phyloP scores from a whole-genome alignment of 2,113 vertebrate genomes.

The Phaethon lepturus region DNA sequence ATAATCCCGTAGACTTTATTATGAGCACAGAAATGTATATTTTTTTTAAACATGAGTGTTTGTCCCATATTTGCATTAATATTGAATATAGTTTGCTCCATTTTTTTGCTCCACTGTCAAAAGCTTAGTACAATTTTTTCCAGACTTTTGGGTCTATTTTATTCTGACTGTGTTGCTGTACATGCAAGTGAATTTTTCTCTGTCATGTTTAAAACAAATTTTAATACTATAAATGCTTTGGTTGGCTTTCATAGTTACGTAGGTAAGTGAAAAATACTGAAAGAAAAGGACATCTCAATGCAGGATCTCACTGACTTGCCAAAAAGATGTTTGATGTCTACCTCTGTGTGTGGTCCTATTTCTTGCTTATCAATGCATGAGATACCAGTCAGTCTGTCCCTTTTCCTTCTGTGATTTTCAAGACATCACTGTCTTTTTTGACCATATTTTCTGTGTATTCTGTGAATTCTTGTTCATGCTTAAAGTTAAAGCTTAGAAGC shows the following conservation, averaged over 20 bases:
- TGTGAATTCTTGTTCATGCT: neutral
- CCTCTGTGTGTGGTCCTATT: neutral
- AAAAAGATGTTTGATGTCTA: neutral
- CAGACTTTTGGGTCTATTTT: neutral
- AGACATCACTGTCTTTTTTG: neutral
- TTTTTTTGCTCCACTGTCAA: neutral
- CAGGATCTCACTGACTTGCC: neutral
- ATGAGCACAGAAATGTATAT: neutral
- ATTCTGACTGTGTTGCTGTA: neutral
- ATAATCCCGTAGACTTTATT: neutral
- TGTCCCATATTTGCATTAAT: neutral
- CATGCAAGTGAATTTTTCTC: neutral
- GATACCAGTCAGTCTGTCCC: neutral
- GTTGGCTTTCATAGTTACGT: neutral
- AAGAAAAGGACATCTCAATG: neutral
- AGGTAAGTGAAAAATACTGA: neutral
- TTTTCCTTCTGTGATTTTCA: neutral
- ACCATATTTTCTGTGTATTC: neutral
- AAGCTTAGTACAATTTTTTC: neutral
- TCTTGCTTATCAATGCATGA: neutral
- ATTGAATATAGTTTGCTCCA: neutral
- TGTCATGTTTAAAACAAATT: neutral
- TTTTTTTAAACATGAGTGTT: neutral
- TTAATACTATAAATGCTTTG: neutral
- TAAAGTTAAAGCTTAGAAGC: neutral